phyloP scores from a whole-genome alignment of 2,113 vertebrate species.

The Eulacestoma nigropectus region DNA sequence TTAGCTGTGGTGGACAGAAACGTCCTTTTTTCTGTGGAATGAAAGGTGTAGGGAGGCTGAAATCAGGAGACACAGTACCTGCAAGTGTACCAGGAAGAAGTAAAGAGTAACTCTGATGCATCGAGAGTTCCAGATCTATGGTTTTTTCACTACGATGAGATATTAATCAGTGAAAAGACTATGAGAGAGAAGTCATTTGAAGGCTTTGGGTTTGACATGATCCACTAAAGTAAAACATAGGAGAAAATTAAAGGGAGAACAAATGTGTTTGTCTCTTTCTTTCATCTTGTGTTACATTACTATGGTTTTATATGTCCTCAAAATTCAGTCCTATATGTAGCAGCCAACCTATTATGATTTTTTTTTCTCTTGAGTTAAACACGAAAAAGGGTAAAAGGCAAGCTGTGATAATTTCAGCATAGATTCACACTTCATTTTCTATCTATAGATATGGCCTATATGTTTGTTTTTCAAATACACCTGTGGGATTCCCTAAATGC shows the following conservation, averaged over 20 bases:
- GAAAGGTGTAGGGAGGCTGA: background rate
- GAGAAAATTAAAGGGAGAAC: background rate
- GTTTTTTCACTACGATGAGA: background rate
- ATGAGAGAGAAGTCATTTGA: background rate
- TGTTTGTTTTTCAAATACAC: background rate
- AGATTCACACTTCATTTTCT: background rate
- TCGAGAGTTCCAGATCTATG: accelerated
- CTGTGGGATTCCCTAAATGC: accelerated
- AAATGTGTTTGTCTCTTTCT: background rate
- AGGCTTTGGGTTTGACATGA: background rate
- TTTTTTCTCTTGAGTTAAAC: background rate
- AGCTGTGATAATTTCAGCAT: background rate
- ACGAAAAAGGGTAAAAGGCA: background rate
- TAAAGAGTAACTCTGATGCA: background rate
- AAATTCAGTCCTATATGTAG: background rate
- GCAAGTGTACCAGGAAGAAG: background rate
- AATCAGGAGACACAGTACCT: accelerated
- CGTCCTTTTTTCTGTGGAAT: background rate
- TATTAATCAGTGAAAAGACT: background rate
- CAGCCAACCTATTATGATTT: background rate
- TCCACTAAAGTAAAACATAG: background rate
- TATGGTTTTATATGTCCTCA: background rate
- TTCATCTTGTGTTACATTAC: background rate
- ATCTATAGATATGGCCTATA: background rate
- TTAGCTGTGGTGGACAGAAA: background rate